These are phyloP conservation scores for Blomia tropicalis DNA, from an alignment of 2,888 invertebrate genomes.

Conservation along the genomic window DNA sequence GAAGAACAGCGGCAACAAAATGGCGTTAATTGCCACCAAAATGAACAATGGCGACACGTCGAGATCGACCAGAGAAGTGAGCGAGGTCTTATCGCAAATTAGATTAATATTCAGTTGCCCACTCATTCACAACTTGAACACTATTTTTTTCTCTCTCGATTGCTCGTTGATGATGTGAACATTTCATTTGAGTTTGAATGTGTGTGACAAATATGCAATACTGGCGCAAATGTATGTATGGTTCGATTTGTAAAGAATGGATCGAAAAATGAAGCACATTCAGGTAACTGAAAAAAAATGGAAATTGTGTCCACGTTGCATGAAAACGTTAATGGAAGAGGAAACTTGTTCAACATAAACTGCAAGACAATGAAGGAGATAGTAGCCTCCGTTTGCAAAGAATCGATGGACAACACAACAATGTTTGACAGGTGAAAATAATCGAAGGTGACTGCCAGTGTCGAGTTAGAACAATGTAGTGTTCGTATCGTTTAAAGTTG, in stretches of 20 bases:
- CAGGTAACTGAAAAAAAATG: background rate
- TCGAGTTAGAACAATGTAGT: background rate
- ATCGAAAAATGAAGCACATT: no score
- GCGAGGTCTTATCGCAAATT: constrained; percentile 15
- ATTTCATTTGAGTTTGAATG: no score
- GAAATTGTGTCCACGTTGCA: background rate
- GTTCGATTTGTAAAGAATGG: no score
- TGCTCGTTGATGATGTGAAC: no score
- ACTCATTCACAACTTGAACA: no score
- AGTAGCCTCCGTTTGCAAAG: no score
- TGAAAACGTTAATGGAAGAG: background rate
- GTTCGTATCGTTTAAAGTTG: constrained; percentile 4
- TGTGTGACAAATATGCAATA: no score
- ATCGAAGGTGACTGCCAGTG: constrained; percentile 9
- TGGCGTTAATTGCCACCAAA: background rate
- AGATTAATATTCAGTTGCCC: background rate
- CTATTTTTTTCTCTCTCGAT: no score
- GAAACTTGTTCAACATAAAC: no score
- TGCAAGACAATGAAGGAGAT: no score
- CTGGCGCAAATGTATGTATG: no score
- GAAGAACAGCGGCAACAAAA: background rate
- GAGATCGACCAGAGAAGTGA: background rate
- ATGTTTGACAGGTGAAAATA: constrained; percentile 10
- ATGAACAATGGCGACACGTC: constrained; percentile 1
- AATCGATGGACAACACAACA: constrained; percentile 8